Conservation (phyloP, 2,113 vertebrate species). For the Chrysemys picta region DNA sequence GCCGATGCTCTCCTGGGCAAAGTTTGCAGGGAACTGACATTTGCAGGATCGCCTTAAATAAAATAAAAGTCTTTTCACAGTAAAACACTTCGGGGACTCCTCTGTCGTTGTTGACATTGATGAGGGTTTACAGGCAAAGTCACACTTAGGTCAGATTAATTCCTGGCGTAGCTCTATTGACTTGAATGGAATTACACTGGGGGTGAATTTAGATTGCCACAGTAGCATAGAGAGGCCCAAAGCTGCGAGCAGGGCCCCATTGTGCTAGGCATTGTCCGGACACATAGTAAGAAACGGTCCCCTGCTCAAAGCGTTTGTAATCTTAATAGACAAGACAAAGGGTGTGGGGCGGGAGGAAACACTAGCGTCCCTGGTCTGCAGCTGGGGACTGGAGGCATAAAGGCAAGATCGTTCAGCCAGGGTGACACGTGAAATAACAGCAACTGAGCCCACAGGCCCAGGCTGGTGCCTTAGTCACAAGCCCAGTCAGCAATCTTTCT, state of each 20-base stretch:
- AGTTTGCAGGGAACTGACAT: accelerated
- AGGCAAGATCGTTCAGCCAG: not conserved
- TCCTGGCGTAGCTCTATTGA: not conserved
- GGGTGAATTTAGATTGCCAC: not conserved
- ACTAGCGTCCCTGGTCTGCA: not conserved
- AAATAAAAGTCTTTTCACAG: accelerated
- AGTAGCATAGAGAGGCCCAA: not conserved
- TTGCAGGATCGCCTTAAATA: not conserved
- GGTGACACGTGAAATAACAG: too few relatives aligned
- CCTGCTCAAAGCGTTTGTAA: not conserved
- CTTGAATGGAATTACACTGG: not conserved
- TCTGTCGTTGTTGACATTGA: not conserved
- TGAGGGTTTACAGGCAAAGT: not conserved
- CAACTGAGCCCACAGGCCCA: too few relatives aligned
- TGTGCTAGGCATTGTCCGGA: not conserved
- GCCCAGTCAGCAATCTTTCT: too few relatives aligned
- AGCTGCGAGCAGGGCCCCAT: too few relatives aligned
- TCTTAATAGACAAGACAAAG: not conserved
- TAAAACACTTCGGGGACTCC: not conserved
- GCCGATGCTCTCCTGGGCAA: accelerated
- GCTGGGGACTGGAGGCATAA: not conserved
- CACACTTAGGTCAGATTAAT: not conserved
- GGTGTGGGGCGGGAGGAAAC: too few relatives aligned
- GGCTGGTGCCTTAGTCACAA: too few relatives aligned
- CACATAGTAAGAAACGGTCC: not conserved